These are phyloP conservation scores for Philereme vetulata DNA, from an alignment of 2,888 invertebrate genomes.

Conservation along the genomic window DNA sequence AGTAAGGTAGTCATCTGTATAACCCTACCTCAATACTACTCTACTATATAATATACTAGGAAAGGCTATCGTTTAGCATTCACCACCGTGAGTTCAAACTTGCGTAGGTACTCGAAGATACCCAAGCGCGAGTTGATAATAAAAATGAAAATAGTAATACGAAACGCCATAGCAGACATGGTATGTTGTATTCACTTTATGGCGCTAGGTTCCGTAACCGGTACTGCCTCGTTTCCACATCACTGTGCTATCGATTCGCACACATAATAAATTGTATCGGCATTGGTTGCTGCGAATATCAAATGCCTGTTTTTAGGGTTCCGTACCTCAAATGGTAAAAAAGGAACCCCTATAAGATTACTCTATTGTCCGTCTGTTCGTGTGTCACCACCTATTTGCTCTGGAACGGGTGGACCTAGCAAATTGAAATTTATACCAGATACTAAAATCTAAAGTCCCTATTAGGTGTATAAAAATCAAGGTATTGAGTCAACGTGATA, in stretches of 20 bases:
- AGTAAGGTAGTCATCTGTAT: no score
- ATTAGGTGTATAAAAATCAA: no score
- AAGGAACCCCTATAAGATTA: no score
- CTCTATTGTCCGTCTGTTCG: no score
- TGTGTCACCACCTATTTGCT: no score
- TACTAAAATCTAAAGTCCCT: no score
- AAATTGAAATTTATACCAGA: no score
- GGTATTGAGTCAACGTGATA: no score
- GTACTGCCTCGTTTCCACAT: slow-evolving; percentile 51
- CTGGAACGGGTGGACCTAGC: no score
- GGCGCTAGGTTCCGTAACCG: slow-evolving; percentile 47
- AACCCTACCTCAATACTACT: no score
- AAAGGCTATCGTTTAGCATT: slow-evolving; percentile 4
- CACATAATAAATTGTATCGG: slow-evolving; percentile 43
- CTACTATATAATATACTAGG: no score
- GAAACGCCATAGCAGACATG: slow-evolving; percentile 45
- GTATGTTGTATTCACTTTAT: slow-evolving; percentile 54
- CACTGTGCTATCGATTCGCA: slow-evolving; percentile 41
- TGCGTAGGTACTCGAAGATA: slow-evolving; percentile 17
- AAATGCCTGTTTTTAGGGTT: slow-evolving; percentile 29
- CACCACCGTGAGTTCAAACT: slow-evolving; percentile 18
- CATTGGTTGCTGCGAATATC: slow-evolving; percentile 36
- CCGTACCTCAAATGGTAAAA: no score
- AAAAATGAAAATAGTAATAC: slow-evolving; percentile 52
- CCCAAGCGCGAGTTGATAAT: slow-evolving; percentile 39